Evolutionary conservation across 1,140 invertebrate genomes (phyloP).

Genomic region (Saccostrea glomerata): DNA sequence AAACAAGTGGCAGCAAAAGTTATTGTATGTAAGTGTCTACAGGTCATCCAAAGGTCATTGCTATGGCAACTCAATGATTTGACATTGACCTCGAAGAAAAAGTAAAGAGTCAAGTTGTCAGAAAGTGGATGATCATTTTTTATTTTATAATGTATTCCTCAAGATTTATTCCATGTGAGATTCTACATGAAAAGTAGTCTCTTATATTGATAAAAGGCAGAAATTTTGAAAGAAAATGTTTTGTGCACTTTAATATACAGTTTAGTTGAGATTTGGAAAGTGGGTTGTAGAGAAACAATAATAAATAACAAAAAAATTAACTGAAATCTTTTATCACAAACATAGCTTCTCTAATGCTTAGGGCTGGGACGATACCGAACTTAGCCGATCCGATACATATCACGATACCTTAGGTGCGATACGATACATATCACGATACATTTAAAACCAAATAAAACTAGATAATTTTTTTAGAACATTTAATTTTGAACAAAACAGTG

Average conservation of each 20-base stretch:
- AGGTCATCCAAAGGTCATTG: not conserved
- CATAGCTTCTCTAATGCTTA: not conserved
- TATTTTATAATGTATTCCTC: not conserved
- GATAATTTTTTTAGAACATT: no score
- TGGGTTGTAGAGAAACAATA: no score
- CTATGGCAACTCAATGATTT: not conserved
- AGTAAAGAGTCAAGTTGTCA: no score
- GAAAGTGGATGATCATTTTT: no score
- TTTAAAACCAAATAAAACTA: no score
- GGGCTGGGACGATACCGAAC: no score
- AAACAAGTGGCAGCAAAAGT: slow-evolving; percentile 85
- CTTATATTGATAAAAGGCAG: not conserved
- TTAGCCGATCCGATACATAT: no score
- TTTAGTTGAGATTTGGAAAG: no score
- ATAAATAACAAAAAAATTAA: no score
- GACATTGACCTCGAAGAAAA: not conserved
- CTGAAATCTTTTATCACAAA: not conserved
- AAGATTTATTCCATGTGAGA: not conserved
- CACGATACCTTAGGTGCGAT: no score
- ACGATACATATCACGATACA: no score
- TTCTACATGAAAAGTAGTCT: not conserved
- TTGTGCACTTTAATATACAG: not conserved
- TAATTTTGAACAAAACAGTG: no score
- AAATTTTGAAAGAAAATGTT: not conserved
- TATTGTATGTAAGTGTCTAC: slow-evolving; percentile 90